Evolutionary conservation across 2,797 vertebrate species (phyloP).

Genomic region (Chiroxiphia lanceolata): DNA sequence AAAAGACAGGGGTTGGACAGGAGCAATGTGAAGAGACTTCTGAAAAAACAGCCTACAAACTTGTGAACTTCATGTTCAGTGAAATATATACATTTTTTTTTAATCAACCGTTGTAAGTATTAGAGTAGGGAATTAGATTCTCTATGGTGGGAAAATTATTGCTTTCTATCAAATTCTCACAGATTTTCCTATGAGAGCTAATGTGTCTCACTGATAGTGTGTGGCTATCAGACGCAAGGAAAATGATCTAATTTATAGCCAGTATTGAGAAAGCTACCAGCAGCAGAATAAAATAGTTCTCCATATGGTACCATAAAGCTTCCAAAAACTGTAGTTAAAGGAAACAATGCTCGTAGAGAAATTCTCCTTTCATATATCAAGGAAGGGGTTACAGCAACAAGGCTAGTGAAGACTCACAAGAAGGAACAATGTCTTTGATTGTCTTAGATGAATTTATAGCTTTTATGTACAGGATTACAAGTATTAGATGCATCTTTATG

Average conservation of each 20-base stretch:
- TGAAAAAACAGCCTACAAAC: background rate
- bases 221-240: conserved; percentile 67
- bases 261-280: conserved; percentile 71
- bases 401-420: background rate
- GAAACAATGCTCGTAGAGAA: conserved; percentile 1
- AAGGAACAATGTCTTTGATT: background rate
- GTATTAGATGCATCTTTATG: conserved; percentile 63
- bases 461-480: conserved; percentile 53
- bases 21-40: background rate
- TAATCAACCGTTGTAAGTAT: background rate
- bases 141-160: background rate
- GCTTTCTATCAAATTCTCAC: background rate
- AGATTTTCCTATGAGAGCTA: background rate
- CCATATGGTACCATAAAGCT: conserved; percentile 74
- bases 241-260: conserved; percentile 72
- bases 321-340: conserved; percentile 72
- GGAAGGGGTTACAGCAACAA: conserved; percentile 4
- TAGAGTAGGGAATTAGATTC: background rate
- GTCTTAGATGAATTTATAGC: conserved; percentile 38
- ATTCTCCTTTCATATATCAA: conserved; percentile 38
- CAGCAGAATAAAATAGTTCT: conserved; percentile 74
- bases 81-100: background rate
- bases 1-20: background rate
- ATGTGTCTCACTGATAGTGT: conserved; percentile 16
- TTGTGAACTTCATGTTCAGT: background rate